Percentiles rank a stretch among this genome's conserved stretches.
These are phyloP conservation scores for Pygoscelis adeliae DNA, from an alignment of 2,113 vertebrate species.

Conservation along the genomic window DNA sequence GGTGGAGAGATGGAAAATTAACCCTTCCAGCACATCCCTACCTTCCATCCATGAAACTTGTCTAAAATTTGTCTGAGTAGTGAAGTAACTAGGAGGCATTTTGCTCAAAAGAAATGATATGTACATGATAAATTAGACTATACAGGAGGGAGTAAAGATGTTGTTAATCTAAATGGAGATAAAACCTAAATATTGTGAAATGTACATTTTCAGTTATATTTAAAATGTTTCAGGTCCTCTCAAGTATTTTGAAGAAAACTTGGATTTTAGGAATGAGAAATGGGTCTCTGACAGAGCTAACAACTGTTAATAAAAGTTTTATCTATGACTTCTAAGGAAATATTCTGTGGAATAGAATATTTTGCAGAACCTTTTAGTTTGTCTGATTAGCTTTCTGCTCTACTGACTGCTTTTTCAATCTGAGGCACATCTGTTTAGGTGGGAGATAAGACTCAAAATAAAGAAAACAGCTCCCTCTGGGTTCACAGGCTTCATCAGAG, in stretches of 20 bases:
- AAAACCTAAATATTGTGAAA: neutral
- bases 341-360: neutral
- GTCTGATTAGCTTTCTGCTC: neutral
- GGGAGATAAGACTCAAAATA: neutral
- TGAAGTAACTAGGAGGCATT: neutral
- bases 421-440: neutral
- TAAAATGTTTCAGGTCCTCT: neutral
- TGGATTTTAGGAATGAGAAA: neutral
- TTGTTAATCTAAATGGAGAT: neutral
- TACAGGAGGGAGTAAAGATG: neutral
- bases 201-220: neutral
- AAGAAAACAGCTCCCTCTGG: neutral
- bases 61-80: neutral
- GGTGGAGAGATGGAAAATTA: conserved; percentile 13
- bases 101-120: neutral
- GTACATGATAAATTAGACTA: neutral
- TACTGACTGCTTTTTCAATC: neutral
- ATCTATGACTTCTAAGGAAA: neutral
- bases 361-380: neutral
- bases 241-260: neutral
- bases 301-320: neutral
- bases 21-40: neutral
- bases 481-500: neutral
- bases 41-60: neutral
- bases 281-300: neutral